Evolutionary conservation across 1,140 invertebrate genomes (phyloP).

Genomic region (Nymphalis io): DNA sequence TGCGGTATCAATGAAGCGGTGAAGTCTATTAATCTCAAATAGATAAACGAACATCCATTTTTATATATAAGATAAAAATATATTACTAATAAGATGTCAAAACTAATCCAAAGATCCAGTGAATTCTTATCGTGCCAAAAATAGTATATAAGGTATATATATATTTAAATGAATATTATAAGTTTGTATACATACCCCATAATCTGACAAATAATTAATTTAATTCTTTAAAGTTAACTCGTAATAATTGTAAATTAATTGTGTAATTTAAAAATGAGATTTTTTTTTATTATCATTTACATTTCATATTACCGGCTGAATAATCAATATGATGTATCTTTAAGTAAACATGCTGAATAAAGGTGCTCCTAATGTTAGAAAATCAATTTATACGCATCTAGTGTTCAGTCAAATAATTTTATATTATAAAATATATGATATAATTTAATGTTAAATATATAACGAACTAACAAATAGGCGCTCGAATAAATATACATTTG

Average conservation of each 20-base stretch:
- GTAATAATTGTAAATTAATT: no score
- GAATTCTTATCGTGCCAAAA: conserved; percentile 66
- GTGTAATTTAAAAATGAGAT: background rate
- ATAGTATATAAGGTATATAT: conserved; percentile 36
- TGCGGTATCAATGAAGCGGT: no score
- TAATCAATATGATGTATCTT: background rate
- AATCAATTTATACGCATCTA: background rate
- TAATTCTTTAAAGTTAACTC: background rate
- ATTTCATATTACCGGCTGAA: background rate
- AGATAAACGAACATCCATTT: no score
- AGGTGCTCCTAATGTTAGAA: conserved; percentile 22
- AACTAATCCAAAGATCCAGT: conserved; percentile 46
- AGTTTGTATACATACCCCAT: background rate
- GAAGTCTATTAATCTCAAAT: no score
- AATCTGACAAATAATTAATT: background rate
- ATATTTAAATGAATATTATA: background rate
- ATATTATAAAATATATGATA: background rate
- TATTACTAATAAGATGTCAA: conserved; percentile 19
- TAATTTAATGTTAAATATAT: background rate
- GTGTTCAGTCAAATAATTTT: background rate
- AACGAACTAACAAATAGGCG: background rate
- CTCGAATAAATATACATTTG: no score
- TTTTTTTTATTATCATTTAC: background rate
- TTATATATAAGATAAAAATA: background rate
- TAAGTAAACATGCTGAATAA: conserved; percentile 21